Evolutionary conservation across 1,140 invertebrate genomes (phyloP).

Genomic region (Atta colombica): DNA sequence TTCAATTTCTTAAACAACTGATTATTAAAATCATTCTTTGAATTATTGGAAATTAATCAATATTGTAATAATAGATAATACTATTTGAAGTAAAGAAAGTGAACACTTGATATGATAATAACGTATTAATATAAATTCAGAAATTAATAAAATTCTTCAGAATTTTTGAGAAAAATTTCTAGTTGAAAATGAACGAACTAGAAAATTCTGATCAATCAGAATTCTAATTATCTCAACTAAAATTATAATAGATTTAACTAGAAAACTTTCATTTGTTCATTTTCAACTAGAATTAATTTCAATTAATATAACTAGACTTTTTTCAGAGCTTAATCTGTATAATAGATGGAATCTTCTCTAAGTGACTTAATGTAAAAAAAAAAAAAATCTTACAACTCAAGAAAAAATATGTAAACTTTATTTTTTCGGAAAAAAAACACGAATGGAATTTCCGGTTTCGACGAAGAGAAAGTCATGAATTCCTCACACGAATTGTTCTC

Average conservation of each 20-base stretch:
- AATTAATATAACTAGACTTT: too few relatives aligned
- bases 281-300: too few relatives aligned
- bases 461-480: neutral
- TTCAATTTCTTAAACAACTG: neutral
- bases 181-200: too few relatives aligned
- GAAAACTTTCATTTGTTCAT: too few relatives aligned
- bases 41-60: neutral
- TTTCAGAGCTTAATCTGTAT: neutral
- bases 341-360: neutral
- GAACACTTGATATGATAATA: too few relatives aligned
- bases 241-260: too few relatives aligned
- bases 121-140: conserved; percentile 3
- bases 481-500: neutral
- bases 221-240: too few relatives aligned
- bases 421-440: neutral
- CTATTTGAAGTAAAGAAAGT: neutral
- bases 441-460: neutral
- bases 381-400: neutral
- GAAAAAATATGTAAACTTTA: neutral
- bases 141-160: neutral
- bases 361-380: neutral
- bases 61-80: neutral
- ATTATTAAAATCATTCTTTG: conserved; percentile 8
- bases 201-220: too few relatives aligned
- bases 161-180: too few relatives aligned